These are phyloP conservation scores for Prunella fulvescens DNA, from an alignment of 2,113 vertebrate species.

Conservation along the genomic window DNA sequence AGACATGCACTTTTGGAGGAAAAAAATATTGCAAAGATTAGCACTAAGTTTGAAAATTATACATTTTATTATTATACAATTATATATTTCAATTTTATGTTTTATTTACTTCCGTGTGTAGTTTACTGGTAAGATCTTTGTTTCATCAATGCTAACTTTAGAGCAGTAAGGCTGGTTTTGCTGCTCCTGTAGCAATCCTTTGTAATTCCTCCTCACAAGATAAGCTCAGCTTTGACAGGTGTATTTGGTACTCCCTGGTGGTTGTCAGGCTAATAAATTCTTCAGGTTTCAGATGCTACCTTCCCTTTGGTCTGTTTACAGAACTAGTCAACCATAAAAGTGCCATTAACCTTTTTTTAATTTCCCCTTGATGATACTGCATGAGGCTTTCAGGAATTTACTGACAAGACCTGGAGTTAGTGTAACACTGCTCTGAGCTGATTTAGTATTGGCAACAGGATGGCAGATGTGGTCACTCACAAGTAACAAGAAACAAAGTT, in stretches of 20 bases:
- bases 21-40: not conserved
- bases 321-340: slow-evolving; percentile 47
- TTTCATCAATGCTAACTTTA: not conserved
- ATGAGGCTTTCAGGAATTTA: not conserved
- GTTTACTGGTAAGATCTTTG: not conserved
- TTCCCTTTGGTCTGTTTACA: slow-evolving; percentile 47
- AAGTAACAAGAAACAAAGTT: not conserved
- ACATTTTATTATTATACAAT: not conserved
- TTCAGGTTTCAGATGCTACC: slow-evolving; percentile 6
- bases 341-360: slow-evolving; percentile 68
- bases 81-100: not conserved
- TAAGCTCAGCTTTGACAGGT: not conserved
- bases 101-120: not conserved
- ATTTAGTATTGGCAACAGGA: not conserved
- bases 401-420: not conserved
- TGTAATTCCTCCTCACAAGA: not conserved
- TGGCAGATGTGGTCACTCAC: not conserved
- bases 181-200: not conserved
- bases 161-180: not conserved
- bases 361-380: not conserved
- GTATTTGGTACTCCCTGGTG: not conserved
- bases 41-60: not conserved
- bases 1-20: not conserved
- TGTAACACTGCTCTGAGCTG: not conserved
- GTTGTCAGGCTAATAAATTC: slow-evolving; percentile 44